Evolutionary conservation across 2,888 invertebrate genomes (phyloP), one percentile per base, ranked within the genome.

Genomic region (Halocaridina rubra): DNA sequence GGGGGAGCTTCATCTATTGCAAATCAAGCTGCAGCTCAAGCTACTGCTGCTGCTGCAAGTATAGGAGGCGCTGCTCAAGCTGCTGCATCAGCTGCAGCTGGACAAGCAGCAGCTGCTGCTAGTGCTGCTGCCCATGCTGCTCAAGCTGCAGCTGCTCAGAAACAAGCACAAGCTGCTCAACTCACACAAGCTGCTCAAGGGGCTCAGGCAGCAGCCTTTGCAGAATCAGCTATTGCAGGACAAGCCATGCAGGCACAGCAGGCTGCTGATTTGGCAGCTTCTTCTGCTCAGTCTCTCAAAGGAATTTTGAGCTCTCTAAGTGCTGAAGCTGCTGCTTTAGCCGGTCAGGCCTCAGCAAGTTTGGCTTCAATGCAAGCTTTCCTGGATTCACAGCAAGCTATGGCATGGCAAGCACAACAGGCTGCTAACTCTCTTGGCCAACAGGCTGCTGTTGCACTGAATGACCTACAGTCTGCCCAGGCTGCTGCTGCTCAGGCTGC

Each of bases 1-100:
- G 22, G 46, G 13, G 22, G 53, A n/a, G 27, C 46, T 13, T 74
- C 53, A 1, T n/a, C 24, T 24, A 46, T 46, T 29, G 74, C 74
- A 27, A 74, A 27, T 13, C 74, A 74, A 29, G 74, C 74, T 46
- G 74, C 74, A 16, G 74, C 53, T 24, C 24, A 74, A 10, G 74
- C 74, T n/a, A 74, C 53, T 16, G 74, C 74, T 22, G 74, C 74
- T 5, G 74, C 74, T 16, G 74, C 39, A 24, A 53, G 74, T 27
- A 46, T 74, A 0, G 53, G 53, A 24, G 24, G 46, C 1, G 74
- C 53, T 16, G 39, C 74, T 16, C 74, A 46, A 24, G 74, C 74
- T n/a, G 74, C 74, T 33, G 74, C 74, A 1, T 74, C 74, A 16
- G 46, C n/a, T 16, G 74, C 74, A 4, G 74, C 74, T 7, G 10